A percentile compares a stretch with the other conserved stretches of the same genome.
phyloP scores from a whole-genome alignment of 2,113 vertebrate genomes.

The Dromaius novaehollandiae region DNA sequence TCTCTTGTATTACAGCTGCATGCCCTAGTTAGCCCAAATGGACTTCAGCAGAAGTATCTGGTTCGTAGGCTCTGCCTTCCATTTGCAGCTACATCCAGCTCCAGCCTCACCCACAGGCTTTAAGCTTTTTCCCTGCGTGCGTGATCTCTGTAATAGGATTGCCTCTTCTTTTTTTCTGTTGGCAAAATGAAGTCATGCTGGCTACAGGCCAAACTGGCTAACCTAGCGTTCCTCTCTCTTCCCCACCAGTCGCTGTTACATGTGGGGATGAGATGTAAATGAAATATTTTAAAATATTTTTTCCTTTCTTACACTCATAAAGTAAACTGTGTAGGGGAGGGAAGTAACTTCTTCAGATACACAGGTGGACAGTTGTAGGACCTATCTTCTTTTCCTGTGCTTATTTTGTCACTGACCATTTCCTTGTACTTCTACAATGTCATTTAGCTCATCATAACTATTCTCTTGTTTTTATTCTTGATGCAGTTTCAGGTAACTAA shows the following conservation, averaged over 20 bases:
- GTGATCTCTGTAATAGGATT: rapidly evolving
- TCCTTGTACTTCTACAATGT: background rate
- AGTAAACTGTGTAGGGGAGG: background rate
- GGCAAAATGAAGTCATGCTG: background rate
- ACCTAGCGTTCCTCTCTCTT: background rate
- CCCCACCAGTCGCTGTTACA: rapidly evolving
- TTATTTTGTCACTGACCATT: background rate
- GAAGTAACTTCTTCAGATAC: background rate
- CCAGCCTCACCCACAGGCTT: background rate
- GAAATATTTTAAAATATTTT: background rate
- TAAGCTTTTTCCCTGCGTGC: background rate
- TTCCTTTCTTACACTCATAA: background rate
- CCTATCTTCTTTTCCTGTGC: too few relatives aligned
- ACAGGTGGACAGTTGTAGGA: background rate
- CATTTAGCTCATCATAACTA: background rate
- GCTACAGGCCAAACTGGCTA: background rate
- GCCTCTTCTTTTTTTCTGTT: background rate
- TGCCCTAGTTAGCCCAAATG: background rate
- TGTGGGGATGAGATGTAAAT: rapidly evolving
- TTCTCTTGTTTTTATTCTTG: background rate
- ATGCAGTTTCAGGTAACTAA: background rate
- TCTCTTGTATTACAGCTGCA: background rate
- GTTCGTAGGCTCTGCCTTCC: background rate
- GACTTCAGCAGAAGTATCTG: background rate
- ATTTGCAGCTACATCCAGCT: background rate